These are phyloP conservation scores for Toxotes chatareus DNA, from an alignment of 2,113 vertebrate genomes.

Conservation along the genomic window DNA sequence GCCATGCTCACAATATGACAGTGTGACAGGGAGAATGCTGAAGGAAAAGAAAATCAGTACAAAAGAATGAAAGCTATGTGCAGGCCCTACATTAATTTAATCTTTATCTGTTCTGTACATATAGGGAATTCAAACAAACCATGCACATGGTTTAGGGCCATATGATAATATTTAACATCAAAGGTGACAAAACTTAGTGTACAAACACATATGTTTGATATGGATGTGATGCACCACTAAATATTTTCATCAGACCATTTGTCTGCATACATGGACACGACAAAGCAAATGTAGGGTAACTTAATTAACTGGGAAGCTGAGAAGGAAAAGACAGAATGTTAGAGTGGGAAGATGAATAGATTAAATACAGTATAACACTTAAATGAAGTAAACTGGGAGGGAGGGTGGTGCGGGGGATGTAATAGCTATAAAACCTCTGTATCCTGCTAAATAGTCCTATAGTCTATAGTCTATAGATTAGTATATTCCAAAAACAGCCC, in stretches of 20 bases:
- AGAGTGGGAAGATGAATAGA: neutral
- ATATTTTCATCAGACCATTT: slow-evolving; percentile 20
- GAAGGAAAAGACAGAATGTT: neutral
- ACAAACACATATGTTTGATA: slow-evolving; percentile 16
- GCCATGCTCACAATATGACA: slow-evolving; percentile 32
- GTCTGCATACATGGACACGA: slow-evolving; percentile 17
- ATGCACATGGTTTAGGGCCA: neutral
- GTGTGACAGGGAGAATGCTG: slow-evolving; percentile 39
- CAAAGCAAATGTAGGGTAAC: neutral
- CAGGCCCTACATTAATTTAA: slow-evolving; percentile 30
- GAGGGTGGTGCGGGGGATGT: neutral
- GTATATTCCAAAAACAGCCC: neutral
- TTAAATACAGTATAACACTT: neutral
- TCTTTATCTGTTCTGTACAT: slow-evolving; percentile 37
- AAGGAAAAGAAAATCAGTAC: slow-evolving; percentile 22
- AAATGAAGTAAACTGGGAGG: neutral
- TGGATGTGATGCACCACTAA: neutral
- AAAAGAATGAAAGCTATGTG: slow-evolving; percentile 44
- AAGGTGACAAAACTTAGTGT: slow-evolving; percentile 12
- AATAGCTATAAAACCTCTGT: neutral
- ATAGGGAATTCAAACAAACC: slow-evolving; percentile 7
- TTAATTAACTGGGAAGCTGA: slow-evolving; percentile 8
- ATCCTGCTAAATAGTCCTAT: neutral
- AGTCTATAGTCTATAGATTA: no score
- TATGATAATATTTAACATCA: slow-evolving; percentile 15